Evolutionary conservation across 2,113 vertebrate species (phyloP), one percentile per base, ranked within the genome.

Genomic region (Hystrix brachyura): DNA sequence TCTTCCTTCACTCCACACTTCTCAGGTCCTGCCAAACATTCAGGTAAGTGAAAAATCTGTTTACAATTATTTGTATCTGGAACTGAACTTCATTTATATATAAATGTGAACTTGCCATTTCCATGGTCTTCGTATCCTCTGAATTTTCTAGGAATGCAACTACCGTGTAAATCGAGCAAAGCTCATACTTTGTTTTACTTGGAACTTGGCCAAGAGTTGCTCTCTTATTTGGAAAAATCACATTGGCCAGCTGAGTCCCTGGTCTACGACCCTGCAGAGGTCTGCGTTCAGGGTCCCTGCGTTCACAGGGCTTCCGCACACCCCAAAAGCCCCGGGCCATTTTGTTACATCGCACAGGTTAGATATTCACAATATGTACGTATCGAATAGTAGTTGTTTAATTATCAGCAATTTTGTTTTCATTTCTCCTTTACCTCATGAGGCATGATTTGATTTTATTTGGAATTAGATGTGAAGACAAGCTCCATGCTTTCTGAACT

Each of bases 71-170:
- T 84, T 84, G 51, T 90, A 92, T 78, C 88, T 87, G 81, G 91
- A 93, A 55, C 38, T 43, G 46, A 91, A 72, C 62, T 91, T 93
- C 83, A 97, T 95, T 97, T 91, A 51, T 86, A 93, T 91, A 38
- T 83, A 96, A 94, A 93, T 90, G 64, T 97, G 71, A 89, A 82
- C 46, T 90, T 62, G 60, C 67, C 34, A 51, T 78, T 90, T 43
- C 87, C 90, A 59, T 1, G 59, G 43, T 88, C 67, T 87, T 94
- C 74, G 67, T 79, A 69, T 14, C 71, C 74, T 57, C 62, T 67
- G 88, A 78, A 71, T 81, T 95, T 87, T 85, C 88, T 46, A 93
- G 91, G 93, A 95, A 87, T n/a, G 78, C 65, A 86, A 43, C 51
- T 53, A 64, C 55, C 0, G 0, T 79, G 90, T 96, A 87, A 93